Evolutionary conservation across 1,140 invertebrate species (phyloP).

Genomic region (Cydia pomonella): DNA sequence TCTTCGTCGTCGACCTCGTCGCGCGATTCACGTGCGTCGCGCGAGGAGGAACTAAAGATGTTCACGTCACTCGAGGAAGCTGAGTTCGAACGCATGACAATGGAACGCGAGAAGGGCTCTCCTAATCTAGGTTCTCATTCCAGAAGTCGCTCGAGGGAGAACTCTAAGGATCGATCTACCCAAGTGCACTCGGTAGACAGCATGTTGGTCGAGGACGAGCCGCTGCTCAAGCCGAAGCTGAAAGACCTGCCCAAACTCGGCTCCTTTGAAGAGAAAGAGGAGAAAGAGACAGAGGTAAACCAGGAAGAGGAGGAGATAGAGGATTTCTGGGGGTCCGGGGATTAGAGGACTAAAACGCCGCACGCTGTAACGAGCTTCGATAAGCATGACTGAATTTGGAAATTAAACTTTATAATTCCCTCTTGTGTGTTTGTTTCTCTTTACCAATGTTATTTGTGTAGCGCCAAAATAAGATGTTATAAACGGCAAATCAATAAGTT

Average conservation of each 20-base stretch:
- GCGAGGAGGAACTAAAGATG: constrained; percentile 82
- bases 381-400: constrained; percentile 73
- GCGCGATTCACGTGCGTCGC: constrained; percentile 79
- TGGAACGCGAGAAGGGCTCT: constrained; percentile 52
- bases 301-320: constrained; percentile 61
- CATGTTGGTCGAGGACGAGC: constrained; percentile 49
- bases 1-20: constrained; percentile 82
- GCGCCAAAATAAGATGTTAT: not conserved
- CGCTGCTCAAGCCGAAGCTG: constrained; percentile 50
- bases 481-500: not conserved
- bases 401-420: constrained; percentile 66
- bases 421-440: constrained; percentile 64
- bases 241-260: constrained; percentile 63
- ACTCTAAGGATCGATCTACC: constrained; percentile 59
- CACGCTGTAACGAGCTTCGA: constrained; percentile 63
- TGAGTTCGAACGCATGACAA: constrained; percentile 76
- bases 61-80: constrained; percentile 83
- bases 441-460: constrained; percentile 40
- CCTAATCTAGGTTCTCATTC: constrained; percentile 79
- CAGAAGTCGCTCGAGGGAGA: constrained; percentile 76
- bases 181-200: constrained; percentile 51
- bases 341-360: constrained; percentile 65
- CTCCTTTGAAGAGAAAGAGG: constrained; percentile 70
- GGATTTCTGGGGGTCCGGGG: constrained; percentile 74
- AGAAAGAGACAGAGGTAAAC: constrained; percentile 65